Base-by-base conservation (phyloP, 2,113 vertebrate species). In the Martes martes region DNA sequence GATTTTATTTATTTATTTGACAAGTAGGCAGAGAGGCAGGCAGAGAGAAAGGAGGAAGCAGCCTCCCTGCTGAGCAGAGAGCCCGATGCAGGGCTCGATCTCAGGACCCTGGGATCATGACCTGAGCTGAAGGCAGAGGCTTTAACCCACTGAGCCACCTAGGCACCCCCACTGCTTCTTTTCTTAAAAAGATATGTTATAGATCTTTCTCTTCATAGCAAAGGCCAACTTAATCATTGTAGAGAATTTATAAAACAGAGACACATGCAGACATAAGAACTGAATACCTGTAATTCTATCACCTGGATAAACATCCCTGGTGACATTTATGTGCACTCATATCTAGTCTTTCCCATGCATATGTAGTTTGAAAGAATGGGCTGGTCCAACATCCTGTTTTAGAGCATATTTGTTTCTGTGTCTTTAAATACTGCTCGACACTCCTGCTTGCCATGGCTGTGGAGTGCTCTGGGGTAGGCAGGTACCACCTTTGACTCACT, bases 231-330 rank as follows among this genome's bases (percentile, higher is more conserved):
- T 94, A 23, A 90, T 79, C 33, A 83, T 47, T 59, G 50, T 19
- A 97, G 31, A 92, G 76, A 92, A 83, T 76, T 93, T 89, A 91
- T 57, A 92, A 97, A 69, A 81, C n/a, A 89, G 55, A 91, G 23
- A 81, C 24, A 81, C 24, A 50, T 9, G 16, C 8, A 74, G 84
- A 80, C 15, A 59, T 82, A 31, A 74, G 91, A 73, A 79, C 13
- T 67, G 19, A 92, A 90, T 39, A 45, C 14, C 57, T 89, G 1
- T 95, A 92, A 73, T 45, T 74, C 33, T 14, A 57, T 97, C 57
- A 57, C 79, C 59, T 86, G 65, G 59, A 94, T n/a, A 78, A 94
- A 78, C 47, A 65, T 61, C 18, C 78, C 52, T 24, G 50, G 28
- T 78, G 84, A 67, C 23, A 52, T 88, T 79, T 93, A 31, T 65